Evolutionary conservation across 2,797 vertebrate species (phyloP), one percentile per base, ranked within the genome.

Genomic region (Sandelia bainsii): DNA sequence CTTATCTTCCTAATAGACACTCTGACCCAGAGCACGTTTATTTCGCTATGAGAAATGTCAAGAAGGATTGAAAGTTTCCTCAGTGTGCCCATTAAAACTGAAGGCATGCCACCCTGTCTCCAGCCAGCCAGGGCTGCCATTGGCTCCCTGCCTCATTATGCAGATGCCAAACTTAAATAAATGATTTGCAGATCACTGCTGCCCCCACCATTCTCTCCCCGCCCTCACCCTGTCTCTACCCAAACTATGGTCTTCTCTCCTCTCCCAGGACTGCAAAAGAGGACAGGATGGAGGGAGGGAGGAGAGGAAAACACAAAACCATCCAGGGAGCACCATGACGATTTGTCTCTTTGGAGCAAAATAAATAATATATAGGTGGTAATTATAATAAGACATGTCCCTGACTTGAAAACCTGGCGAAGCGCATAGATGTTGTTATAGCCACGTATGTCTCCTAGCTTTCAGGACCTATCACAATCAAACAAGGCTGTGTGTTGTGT

Each of bases 1-100:
- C 95, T 97, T 96, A 97, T 99, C 97, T 98, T 96, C 96, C 96
- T 99, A 99, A 99, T 98, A 96, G 97, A 98, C 96, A 96, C 95
- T 97, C 94, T 95, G 96, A 96, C 95, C 94, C 95, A 96, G 94
- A 95, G 95, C 93, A 96, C 93, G 86, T 96, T 97, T 96, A 96
- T 96, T 97, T 97, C 90, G 92, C 96, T 97, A 96, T 96, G 96
- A 96, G 97, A 97, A 96, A 99, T 96, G 97, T 98, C 97, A 99
- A 93, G 95, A 98, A 96, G 93, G 93, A 99, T 98, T 96, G 96
- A 94, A 98, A 97, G 96, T 96, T 97, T 96, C 92, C 91, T 93
- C 90, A 83, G 90, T 81, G 86, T 93, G 93, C 95, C 97, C 95
- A 97, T 98, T 98, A 98, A 97, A 98, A 95, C 93, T 95, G 96